Percentiles rank a stretch among this genome's conserved stretches.
phyloP scores from a whole-genome alignment of 2,113 vertebrate genomes.

The Natator depressus region DNA sequence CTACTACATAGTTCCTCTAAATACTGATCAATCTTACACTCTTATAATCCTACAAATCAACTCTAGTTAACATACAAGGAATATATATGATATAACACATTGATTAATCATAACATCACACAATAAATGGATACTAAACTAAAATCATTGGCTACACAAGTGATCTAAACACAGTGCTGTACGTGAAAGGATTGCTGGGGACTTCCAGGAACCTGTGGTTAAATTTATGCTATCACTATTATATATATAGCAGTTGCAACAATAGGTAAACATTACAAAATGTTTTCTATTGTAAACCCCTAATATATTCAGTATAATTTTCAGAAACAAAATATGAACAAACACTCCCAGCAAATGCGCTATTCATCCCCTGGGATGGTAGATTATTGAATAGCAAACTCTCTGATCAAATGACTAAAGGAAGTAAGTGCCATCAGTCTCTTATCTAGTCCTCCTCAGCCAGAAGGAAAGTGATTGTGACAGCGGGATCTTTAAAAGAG shows the following conservation, averaged over 20 bases:
- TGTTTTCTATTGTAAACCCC: neutral
- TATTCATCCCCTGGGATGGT: neutral
- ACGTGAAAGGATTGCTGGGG: neutral
- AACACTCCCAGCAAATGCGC: neutral
- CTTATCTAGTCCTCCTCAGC: neutral
- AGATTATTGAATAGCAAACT: neutral
- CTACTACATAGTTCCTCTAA: too few species aligned
- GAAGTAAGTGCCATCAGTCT: neutral
- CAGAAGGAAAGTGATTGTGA: neutral
- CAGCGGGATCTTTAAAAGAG: neutral
- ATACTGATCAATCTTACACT: too few species aligned
- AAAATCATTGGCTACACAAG: too few species aligned
- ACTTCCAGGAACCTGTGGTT: neutral
- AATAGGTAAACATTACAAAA: neutral
- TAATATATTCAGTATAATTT: neutral
- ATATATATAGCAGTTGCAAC: neutral
- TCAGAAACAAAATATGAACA: neutral
- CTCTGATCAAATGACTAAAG: neutral
- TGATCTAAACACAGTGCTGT: too few species aligned
- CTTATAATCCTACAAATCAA: too few species aligned
- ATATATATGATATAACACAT: too few species aligned
- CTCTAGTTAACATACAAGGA: too few species aligned
- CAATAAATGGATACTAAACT: too few species aligned
- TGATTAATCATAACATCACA: too few species aligned
- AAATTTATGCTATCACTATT: neutral